Base-by-base conservation (phyloP, 2,888 invertebrate genomes). In the Cryptus armator region DNA sequence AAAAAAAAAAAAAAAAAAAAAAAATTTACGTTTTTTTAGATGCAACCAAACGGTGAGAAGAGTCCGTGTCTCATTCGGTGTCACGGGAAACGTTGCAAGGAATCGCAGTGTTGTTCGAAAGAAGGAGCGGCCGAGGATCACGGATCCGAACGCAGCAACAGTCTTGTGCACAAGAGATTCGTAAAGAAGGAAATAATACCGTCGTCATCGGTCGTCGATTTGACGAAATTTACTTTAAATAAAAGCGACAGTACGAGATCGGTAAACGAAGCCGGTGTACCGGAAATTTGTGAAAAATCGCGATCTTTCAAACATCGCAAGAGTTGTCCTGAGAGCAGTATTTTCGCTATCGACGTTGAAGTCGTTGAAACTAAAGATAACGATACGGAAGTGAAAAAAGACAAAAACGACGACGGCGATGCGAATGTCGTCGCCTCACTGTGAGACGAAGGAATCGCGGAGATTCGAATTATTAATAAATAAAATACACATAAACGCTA, bases 1-100 rank as follows among this genome's bases (percentile, higher is more conserved):
- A 75, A 66, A 51, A 51, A 44, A 44, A 44, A 44, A 44, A 44
- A 44, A 44, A 44, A 44, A 44, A 44, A 44, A 44, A 46, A 43
- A 24, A 24, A 24, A 24, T 0, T 24, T 24, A 24, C 24, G 24
- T 24, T 32, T 70, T 66, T 83, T 9, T 79, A 92, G 92, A 90
- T 92, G 72, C 90, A 87, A 5, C 87, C 91, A 14, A 88, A 87
- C 14, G 87, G 85, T 7, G 88, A 89, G 10, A 90, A 90, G 46
- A 88, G 87, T 14, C 91, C 91, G 51, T 93, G 93, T 43, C 79
- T 93, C 4, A 93, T 93, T n/a, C 90, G 89, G 9, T 93, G 93
- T 32, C 93, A 91, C 68, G 91, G 91, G 2, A 91, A 91, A 29
- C 90, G 90, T 44, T 93, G 92, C 70, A 91, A 90, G 67, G 87